These are phyloP conservation scores for Loripinus fragilis DNA, from an alignment of 2,888 invertebrate genomes.

Conservation along the genomic window DNA sequence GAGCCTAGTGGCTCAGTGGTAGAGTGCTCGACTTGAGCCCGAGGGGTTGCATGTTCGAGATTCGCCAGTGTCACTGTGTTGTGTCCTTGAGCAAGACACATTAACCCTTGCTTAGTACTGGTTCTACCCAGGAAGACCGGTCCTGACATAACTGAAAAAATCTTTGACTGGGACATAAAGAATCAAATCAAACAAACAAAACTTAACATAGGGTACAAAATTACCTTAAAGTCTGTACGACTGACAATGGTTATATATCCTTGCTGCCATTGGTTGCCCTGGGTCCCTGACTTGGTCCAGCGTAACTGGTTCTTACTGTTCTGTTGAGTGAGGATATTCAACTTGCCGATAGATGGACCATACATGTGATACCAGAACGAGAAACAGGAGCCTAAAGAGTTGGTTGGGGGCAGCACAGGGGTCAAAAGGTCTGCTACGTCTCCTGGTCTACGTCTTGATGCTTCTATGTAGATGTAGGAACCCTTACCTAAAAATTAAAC, in stretches of 20 bases:
- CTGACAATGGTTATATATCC: conserved; percentile 69
- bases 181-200: no score
- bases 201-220: no score
- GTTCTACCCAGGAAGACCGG: no score
- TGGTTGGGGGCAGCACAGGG: conserved; percentile 63
- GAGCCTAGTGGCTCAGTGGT: no score
- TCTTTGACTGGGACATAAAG: no score
- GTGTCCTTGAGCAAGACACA: no score
- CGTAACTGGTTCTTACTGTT: conserved; percentile 48
- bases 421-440: conserved; percentile 86
- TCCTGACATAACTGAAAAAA: no score
- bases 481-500: conserved; percentile 52
- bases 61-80: no score
- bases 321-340: conserved; percentile 65
- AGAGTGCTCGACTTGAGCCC: no score
- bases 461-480: conserved; percentile 92
- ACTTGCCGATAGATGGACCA: conserved; percentile 70
- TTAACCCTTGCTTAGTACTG: no score
- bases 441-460: conserved; percentile 86
- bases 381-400: conserved; percentile 69
- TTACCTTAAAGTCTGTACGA: conserved; percentile 71
- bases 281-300: conserved; percentile 71
- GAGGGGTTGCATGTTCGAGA: no score
- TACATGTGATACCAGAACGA: conserved; percentile 81
- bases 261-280: conserved; percentile 76